Evolutionary conservation across 2,113 vertebrate species (phyloP).

Genomic region (Pterocles gutturalis): DNA sequence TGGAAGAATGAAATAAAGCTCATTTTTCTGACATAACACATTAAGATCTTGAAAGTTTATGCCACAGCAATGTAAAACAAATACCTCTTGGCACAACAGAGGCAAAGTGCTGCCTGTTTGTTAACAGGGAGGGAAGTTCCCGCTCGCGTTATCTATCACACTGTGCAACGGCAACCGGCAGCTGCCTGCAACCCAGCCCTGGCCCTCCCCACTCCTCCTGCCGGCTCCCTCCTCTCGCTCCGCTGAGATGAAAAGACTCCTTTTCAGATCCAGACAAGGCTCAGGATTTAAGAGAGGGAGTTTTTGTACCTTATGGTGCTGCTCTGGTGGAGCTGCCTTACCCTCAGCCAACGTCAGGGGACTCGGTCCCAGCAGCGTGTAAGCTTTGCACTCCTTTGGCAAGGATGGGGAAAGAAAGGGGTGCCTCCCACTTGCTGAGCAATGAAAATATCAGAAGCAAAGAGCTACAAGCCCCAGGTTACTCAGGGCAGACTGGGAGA

Average conservation of each 20-base stretch:
- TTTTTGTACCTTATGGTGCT: not conserved
- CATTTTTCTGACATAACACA: conserved; percentile 8
- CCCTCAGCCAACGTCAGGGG: not conserved
- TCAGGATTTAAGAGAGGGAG: not conserved
- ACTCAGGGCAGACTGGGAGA: not conserved
- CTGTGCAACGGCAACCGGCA: not conserved
- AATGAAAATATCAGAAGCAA: not conserved
- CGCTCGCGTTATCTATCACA: rapidly evolving
- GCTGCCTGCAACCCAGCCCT: not conserved
- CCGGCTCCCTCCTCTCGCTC: not conserved
- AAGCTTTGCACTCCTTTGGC: not conserved
- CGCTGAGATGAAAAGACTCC: rapidly evolving
- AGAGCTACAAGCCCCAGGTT: not conserved
- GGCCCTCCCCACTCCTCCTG: not conserved
- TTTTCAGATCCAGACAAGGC: not conserved
- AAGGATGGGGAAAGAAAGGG: not conserved
- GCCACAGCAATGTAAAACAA: not conserved
- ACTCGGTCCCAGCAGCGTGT: rapidly evolving
- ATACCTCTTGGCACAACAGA: not conserved
- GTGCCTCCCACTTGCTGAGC: not conserved
- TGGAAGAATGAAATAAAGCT: conserved; percentile 17
- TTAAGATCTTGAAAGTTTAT: conserved; percentile 30
- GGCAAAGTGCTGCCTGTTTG: not conserved
- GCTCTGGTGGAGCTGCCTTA: not conserved
- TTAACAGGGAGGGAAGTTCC: not conserved